Conservation (phyloP, 2,113 vertebrate genomes). For the Aythya baeri region DNA sequence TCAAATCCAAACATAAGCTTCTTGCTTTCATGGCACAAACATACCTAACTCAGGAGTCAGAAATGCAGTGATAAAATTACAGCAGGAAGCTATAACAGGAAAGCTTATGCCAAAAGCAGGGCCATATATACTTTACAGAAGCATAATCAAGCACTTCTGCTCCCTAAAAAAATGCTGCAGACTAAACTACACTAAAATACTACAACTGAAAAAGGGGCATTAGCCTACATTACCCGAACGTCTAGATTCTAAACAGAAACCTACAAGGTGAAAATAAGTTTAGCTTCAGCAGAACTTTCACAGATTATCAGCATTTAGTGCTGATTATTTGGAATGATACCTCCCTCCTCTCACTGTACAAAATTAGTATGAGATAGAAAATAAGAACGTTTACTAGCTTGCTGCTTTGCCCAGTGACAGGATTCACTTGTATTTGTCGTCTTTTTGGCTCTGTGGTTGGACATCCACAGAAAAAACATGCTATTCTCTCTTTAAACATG, state of each 20-base stretch:
- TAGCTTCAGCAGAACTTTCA: neutral
- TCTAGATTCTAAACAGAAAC: neutral
- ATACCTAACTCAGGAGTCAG: neutral
- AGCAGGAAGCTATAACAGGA: neutral
- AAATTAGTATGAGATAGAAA: fast-evolving
- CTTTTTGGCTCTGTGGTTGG: neutral
- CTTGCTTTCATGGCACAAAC: neutral
- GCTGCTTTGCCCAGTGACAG: neutral
- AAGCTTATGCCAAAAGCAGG: neutral
- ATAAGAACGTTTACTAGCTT: neutral
- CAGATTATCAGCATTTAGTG: neutral
- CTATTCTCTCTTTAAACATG: neutral
- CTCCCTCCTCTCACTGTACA: neutral
- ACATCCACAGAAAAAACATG: neutral
- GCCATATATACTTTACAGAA: neutral
- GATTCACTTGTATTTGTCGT: no score
- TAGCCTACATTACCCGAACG: neutral
- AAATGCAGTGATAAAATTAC: neutral
- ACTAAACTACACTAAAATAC: neutral
- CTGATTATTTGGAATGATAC: neutral
- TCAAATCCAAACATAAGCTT: neutral
- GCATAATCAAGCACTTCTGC: neutral
- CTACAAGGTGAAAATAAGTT: neutral
- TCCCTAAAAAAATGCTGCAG: neutral
- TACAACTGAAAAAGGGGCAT: neutral